phyloP scores from a whole-genome alignment of 1,140 invertebrate genomes.

The Sitophilus oryzae region DNA sequence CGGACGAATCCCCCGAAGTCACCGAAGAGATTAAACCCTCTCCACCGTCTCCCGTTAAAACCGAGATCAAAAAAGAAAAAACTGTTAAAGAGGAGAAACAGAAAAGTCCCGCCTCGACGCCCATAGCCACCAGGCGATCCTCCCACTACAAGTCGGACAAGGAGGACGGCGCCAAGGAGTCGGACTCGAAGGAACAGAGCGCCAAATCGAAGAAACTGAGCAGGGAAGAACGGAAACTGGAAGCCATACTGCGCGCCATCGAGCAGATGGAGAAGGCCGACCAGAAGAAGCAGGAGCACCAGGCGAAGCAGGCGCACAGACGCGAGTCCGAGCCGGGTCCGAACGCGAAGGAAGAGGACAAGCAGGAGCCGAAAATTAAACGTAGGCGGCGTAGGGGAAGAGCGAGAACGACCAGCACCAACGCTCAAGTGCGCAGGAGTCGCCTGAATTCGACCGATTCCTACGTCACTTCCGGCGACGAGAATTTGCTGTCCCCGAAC shows the following conservation, averaged over 20 bases:
- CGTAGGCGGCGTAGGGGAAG: slow-evolving; percentile 54
- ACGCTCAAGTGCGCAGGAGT: slow-evolving; percentile 49
- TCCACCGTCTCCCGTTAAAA: slow-evolving; percentile 13
- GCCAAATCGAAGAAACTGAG: slow-evolving; percentile 52
- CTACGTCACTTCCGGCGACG: slow-evolving; percentile 63
- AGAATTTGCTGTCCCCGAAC: slow-evolving; percentile 51
- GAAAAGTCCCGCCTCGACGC: slow-evolving; percentile 18
- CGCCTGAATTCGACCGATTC: slow-evolving; percentile 68
- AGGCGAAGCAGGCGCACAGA: slow-evolving; percentile 51
- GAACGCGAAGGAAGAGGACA: slow-evolving; percentile 46
- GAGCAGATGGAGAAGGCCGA: slow-evolving; percentile 75
- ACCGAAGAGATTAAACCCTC: slow-evolving; percentile 4
- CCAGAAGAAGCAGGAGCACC: slow-evolving; percentile 67
- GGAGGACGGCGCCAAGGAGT: slow-evolving; percentile 18
- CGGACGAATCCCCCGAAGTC: not conserved
- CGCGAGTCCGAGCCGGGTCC: slow-evolving; percentile 38
- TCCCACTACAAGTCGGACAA: slow-evolving; percentile 23
- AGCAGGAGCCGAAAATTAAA: slow-evolving; percentile 31
- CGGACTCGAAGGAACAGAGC: slow-evolving; percentile 9
- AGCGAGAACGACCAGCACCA: slow-evolving; percentile 54
- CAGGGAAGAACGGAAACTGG: slow-evolving; percentile 94
- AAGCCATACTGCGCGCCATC: slow-evolving; percentile 91
- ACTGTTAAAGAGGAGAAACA: slow-evolving; percentile 24
- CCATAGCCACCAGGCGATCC: slow-evolving; percentile 30
- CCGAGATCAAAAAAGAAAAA: slow-evolving; percentile 27